Conservation (phyloP, 1,140 invertebrate genomes). For the Macrocentrus cingulum region DNA sequence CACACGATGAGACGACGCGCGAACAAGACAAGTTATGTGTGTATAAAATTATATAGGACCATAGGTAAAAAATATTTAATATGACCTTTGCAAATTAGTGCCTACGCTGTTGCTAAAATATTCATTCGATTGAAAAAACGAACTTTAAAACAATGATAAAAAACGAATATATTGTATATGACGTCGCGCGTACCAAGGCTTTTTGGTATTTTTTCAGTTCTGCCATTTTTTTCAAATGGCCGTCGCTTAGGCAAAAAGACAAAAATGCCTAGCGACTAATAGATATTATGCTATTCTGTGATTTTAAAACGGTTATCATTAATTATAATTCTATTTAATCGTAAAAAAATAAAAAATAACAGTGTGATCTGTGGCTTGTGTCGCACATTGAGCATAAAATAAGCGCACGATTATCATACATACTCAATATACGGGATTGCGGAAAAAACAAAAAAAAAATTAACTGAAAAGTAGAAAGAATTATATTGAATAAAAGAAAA, state of each 20-base stretch:
- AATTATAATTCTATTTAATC: constrained; percentile 31
- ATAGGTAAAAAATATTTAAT: constrained; percentile 10
- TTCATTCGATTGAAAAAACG: constrained; percentile 7
- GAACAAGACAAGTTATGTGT: neutral
- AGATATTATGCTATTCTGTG: constrained; percentile 50
- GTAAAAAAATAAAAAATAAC: constrained; percentile 4
- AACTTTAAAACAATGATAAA: constrained; percentile 7
- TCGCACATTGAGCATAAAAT: neutral
- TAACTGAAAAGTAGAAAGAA: too few species aligned
- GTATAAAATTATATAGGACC: neutral
- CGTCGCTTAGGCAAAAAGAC: too few species aligned
- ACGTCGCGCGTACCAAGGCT: too few species aligned
- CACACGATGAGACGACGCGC: neutral
- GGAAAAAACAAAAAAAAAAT: too few species aligned
- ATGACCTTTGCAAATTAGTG: constrained; percentile 24
- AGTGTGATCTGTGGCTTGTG: too few species aligned
- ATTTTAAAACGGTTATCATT: constrained; percentile 37
- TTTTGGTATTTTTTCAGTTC: too few species aligned
- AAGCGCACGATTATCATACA: constrained; percentile 9
- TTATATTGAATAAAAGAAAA: neutral
- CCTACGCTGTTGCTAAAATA: constrained; percentile 22
- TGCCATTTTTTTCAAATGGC: too few species aligned
- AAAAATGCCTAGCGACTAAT: constrained; percentile 41
- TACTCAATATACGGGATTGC: neutral
- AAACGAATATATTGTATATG: neutral